A percentile compares a stretch with the other conserved stretches of the same genome.
Evolutionary conservation across 2,797 vertebrate genomes (phyloP).

Genomic region (Mus minutoides): DNA sequence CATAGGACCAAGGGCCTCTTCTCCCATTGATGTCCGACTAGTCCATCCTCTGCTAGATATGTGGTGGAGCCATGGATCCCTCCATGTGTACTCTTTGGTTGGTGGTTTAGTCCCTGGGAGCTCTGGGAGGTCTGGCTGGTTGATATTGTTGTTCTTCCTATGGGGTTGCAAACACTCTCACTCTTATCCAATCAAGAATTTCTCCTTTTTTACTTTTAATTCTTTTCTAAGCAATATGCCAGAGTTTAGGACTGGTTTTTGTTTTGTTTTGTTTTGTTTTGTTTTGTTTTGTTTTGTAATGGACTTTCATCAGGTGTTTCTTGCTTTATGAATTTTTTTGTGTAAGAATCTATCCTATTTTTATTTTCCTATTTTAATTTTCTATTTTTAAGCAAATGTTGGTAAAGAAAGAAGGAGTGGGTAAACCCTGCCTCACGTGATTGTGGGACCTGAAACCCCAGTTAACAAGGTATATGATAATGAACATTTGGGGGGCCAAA

Average conservation of each 20-base stretch:
- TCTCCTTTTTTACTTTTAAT: not conserved
- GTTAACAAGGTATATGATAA: not conserved
- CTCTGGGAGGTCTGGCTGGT: too few species aligned
- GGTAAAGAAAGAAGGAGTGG: not conserved
- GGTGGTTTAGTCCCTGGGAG: too few species aligned
- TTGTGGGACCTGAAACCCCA: not conserved
- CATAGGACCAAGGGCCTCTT: too few species aligned
- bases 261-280: too few species aligned
- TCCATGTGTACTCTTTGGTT: too few species aligned
- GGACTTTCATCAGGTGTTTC: conserved; percentile 16
- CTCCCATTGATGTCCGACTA: too few species aligned
- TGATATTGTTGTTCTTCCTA: too few species aligned
- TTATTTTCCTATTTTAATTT: not conserved
- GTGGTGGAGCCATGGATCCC: too few species aligned
- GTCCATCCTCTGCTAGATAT: too few species aligned
- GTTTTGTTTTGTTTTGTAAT: not conserved
- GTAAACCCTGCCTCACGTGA: not conserved
- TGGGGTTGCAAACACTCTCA: not conserved
- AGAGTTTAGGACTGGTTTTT: not conserved
- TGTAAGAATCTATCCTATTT: not conserved
- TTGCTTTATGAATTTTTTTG: not conserved
- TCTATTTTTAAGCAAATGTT: not conserved
- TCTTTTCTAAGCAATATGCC: not conserved
- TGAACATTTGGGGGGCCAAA: not conserved
- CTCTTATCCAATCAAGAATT: not conserved